These are phyloP conservation scores for Acronicta alni DNA, from an alignment of 2,888 invertebrate genomes.

Conservation along the genomic window DNA sequence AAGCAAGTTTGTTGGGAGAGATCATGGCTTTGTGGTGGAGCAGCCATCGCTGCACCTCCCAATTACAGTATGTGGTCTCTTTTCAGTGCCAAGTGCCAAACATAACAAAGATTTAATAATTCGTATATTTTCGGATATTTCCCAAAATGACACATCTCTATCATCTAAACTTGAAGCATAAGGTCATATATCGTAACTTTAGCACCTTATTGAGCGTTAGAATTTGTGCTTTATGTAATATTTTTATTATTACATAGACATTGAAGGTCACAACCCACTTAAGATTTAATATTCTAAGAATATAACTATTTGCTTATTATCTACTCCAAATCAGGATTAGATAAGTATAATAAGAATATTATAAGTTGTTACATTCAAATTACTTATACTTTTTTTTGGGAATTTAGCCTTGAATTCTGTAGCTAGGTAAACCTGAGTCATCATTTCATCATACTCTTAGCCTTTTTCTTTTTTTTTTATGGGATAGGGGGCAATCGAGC, in stretches of 20 bases:
- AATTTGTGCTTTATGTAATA: not conserved
- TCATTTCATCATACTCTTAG: too few species aligned
- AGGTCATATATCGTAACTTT: conserved; percentile 26
- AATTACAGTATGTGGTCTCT: too few species aligned
- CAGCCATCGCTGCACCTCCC: too few species aligned
- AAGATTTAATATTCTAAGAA: not conserved
- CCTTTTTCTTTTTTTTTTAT: too few species aligned
- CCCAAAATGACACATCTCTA: conserved; percentile 9
- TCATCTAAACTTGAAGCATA: conserved; percentile 11
- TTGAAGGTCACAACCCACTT: conserved; percentile 11
- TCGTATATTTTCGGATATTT: conserved; percentile 16
- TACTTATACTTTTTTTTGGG: not conserved
- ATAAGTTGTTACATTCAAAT: not conserved
- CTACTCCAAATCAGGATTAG: conserved; percentile 9
- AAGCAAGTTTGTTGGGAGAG: too few species aligned
- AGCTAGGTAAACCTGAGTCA: too few species aligned
- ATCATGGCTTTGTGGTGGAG: too few species aligned
- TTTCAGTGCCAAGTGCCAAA: not conserved
- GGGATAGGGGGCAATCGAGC: too few species aligned
- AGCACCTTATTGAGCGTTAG: conserved; percentile 1
- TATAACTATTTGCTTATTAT: not conserved
- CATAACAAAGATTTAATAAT: not conserved
- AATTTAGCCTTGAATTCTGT: not conserved
- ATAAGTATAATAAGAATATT: not conserved
- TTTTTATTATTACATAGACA: not conserved